A percentile compares a stretch with the other conserved stretches of the same genome.
These are phyloP conservation scores for Drosophila truncata DNA, from an alignment of 1,140 invertebrate genomes.

Conservation along the genomic window DNA sequence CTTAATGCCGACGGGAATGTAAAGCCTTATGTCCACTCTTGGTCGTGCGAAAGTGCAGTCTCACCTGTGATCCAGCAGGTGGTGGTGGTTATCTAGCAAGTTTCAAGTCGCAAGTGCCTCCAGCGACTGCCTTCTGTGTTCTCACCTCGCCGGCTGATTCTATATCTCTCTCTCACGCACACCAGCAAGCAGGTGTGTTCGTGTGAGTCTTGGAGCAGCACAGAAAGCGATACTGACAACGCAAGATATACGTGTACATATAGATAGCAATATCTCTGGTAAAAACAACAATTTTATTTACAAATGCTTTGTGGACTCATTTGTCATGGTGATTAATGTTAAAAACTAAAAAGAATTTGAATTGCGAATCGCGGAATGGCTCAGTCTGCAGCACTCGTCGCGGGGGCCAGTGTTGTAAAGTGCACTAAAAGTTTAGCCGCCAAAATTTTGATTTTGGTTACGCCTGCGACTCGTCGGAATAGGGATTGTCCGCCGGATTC, in stretches of 20 bases:
- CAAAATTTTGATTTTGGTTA: conserved; percentile 12
- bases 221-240: background rate
- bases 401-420: conserved; percentile 17
- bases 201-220: conserved; percentile 1
- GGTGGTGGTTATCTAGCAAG: conserved; percentile 37
- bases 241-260: background rate
- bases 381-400: conserved; percentile 30
- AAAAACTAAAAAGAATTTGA: conserved; percentile 16
- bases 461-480: conserved; percentile 69
- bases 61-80: conserved; percentile 28
- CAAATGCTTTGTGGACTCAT: conserved; percentile 12
- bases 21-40: background rate
- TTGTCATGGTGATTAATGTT: conserved; percentile 47
- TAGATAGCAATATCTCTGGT: conserved; percentile 18
- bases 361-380: conserved; percentile 8
- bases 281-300: conserved; percentile 38
- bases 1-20: background rate
- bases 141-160: conserved; percentile 62
- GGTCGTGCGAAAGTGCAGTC: conserved; percentile 40
- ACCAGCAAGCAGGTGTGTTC: background rate
- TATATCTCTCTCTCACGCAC: conserved; percentile 24
- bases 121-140: conserved; percentile 24
- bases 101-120: conserved; percentile 52
- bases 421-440: conserved; percentile 15
- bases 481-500: conserved; percentile 67